phyloP scores from a whole-genome alignment of 2,113 vertebrate species.

The Hippotragus niger region DNA sequence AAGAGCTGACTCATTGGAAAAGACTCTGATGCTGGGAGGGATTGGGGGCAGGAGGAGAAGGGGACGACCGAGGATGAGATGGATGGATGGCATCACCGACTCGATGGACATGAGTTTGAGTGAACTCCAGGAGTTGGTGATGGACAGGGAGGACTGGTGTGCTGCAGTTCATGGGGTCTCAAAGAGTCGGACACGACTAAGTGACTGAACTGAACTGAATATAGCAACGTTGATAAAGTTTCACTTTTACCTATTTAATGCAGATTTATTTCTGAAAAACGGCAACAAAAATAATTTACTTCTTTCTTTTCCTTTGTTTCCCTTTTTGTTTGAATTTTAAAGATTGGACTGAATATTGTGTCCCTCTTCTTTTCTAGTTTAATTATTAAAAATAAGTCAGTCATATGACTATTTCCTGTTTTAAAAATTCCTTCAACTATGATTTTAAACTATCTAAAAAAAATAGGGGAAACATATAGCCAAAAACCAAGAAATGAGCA shows the following conservation, averaged over 20 bases:
- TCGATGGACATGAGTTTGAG: too few relatives aligned
- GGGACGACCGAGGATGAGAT: too few relatives aligned
- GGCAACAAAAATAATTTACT: background rate
- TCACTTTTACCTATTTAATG: background rate
- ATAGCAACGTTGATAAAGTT: background rate
- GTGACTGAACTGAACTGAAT: background rate
- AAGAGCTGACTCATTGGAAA: too few relatives aligned
- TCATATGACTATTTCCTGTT: background rate
- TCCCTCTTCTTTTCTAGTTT: background rate
- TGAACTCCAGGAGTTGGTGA: too few relatives aligned
- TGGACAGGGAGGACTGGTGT: too few relatives aligned
- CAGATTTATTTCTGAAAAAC: background rate
- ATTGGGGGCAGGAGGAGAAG: too few relatives aligned
- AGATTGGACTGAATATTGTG: background rate
- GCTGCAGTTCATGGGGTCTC: accelerated
- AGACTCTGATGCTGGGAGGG: too few relatives aligned
- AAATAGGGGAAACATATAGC: background rate
- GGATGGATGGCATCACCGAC: too few relatives aligned
- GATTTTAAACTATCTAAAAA: background rate
- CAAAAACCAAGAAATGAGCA: constrained; percentile 44
- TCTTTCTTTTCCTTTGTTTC: background rate
- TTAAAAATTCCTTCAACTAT: background rate
- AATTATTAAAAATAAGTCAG: background rate
- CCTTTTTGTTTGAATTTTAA: background rate
- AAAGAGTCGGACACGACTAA: too few relatives aligned